These are phyloP conservation scores for Tribolium freemani DNA, from an alignment of 2,888 invertebrate genomes.

Conservation along the genomic window DNA sequence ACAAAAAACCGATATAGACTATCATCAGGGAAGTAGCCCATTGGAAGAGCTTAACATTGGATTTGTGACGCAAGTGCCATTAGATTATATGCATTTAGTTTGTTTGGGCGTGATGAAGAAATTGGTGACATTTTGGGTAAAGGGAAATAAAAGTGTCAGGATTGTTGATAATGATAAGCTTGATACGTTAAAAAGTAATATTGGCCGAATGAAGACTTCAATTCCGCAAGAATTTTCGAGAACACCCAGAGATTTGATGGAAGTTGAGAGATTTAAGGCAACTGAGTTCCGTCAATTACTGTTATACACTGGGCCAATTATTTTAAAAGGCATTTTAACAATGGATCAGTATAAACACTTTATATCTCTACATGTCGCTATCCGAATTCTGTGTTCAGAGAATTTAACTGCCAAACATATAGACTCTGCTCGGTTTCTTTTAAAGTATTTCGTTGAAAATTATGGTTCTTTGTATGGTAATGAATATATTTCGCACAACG, in stretches of 20 bases:
- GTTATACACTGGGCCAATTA: constrained; percentile 50
- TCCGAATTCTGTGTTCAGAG: constrained; percentile 46
- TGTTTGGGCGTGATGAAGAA: constrained; percentile 47
- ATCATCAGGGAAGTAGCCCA: constrained; percentile 43
- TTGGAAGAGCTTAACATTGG: constrained; percentile 41
- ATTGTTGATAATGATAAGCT: background rate
- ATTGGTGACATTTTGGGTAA: constrained; percentile 38
- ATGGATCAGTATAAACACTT: constrained; percentile 46
- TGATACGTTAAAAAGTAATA: background rate
- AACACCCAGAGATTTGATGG: constrained; percentile 46
- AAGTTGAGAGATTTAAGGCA: constrained; percentile 50
- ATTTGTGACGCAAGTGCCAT: constrained; percentile 41
- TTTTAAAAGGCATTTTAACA: constrained; percentile 44
- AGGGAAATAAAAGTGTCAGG: constrained; percentile 16
- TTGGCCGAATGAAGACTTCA: constrained; percentile 1
- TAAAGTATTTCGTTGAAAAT: constrained; percentile 47
- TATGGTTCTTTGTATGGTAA: constrained; percentile 47
- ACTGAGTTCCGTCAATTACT: constrained; percentile 51
- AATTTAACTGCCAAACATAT: constrained; percentile 34
- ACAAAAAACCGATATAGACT: constrained; percentile 36
- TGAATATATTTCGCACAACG: constrained; percentile 46
- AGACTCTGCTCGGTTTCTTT: constrained; percentile 47
- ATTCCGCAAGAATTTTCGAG: constrained; percentile 49
- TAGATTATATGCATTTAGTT: constrained; percentile 42
- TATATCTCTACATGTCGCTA: constrained; percentile 46